Evolutionary conservation across 2,113 vertebrate genomes (phyloP).

Genomic region (Sprattus sprattus): DNA sequence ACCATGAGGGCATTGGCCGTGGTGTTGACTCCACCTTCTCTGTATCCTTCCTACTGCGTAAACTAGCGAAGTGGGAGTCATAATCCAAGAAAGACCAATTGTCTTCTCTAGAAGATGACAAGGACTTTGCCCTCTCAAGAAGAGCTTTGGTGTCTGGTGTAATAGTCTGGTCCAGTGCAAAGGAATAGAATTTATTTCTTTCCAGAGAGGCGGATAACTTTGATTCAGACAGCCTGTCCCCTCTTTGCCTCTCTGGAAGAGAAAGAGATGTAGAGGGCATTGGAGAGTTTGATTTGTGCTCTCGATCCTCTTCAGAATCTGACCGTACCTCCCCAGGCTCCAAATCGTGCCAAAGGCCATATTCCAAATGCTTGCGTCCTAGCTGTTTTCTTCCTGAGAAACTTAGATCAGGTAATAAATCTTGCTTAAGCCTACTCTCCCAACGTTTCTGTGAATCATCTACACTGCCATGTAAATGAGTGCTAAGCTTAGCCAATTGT

Average conservation of each 20-base stretch:
- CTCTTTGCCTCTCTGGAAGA: conserved; percentile 86
- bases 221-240: conserved; percentile 88
- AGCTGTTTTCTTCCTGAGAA: conserved; percentile 84
- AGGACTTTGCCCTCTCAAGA: conserved; percentile 94
- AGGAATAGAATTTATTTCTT: conserved; percentile 95
- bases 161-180: conserved; percentile 94
- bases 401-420: conserved; percentile 80
- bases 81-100: conserved; percentile 98
- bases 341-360: conserved; percentile 82
- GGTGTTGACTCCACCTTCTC: conserved; percentile 93
- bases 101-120: conserved; percentile 94
- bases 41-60: conserved; percentile 91
- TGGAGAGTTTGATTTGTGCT: conserved; percentile 85
- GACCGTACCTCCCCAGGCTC: conserved; percentile 96
- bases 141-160: conserved; percentile 97
- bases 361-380: conserved; percentile 79
- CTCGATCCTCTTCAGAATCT: conserved; percentile 90
- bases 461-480: conserved; percentile 74
- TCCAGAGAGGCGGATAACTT: conserved; percentile 85
- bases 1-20: conserved; percentile 93
- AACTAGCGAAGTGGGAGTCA: conserved; percentile 89
- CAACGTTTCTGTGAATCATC: conserved; percentile 84
- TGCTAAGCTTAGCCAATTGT: conserved; percentile 82
- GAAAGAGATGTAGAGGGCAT: conserved; percentile 82
- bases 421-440: conserved; percentile 84